Base-by-base conservation (phyloP, 2,888 invertebrate species). In the Drosophila sordidula region DNA sequence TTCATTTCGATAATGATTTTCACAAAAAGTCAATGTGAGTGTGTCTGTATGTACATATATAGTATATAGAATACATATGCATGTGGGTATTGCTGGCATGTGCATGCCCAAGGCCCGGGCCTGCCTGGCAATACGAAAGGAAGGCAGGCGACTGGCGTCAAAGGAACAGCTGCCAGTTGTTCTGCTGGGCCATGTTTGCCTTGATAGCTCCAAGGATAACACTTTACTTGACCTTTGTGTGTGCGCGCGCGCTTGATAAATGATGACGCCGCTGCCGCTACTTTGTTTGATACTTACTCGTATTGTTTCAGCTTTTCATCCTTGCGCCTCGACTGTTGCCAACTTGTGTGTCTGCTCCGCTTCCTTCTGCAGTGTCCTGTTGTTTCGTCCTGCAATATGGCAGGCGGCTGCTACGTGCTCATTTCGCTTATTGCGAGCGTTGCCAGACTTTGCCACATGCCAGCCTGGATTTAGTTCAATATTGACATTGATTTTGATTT, bases 401-500 rank as follows among this genome's bases (percentile, higher is more conserved):
- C 70, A 55, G 64, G 41, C 65, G 44, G 25, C 56, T 61, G 76
- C 32, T 76, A 75, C 74, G 65, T 74, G 74, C 71, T 65, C 56
- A 74, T 76, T 51, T 56, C 54, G 71, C 58, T 64, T 64, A 67
- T 71, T 57, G 65, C 65, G 25, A 36, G 52, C 41, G 44, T 22
- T 57, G 54, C 42, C 68, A 57, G 69, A 66, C 81, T 80, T 66
- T 45, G 78, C 59, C 58, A 47, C 57, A 56, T 70, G 78, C 74
- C 70, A 78, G 67, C 55, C 65, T 69, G 75, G 79, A 75, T 69
- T 80, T 75, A 47, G 79, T 63, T 71, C 79, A 75, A 80, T 82
- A 78, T 82, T 80, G 86, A 85, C 86, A 85, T 72, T 85, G 72
- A 77, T 83, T 78, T 62, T 77, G 72, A 83, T 76, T 80, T 78